phyloP scores from a whole-genome alignment of 2,888 invertebrate species.

The Spicauda simplicius region DNA sequence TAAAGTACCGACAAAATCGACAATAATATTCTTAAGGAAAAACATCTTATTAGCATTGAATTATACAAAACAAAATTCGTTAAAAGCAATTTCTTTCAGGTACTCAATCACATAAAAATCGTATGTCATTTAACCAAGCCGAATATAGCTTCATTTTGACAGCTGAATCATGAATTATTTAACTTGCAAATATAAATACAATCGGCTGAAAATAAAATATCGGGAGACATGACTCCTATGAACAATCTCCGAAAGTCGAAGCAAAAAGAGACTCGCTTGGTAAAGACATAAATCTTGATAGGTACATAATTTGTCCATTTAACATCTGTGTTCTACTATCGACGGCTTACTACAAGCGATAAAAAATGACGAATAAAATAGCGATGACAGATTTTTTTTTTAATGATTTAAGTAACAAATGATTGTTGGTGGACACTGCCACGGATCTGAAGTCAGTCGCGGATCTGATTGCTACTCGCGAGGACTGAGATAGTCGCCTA shows the following conservation, averaged over 20 bases:
- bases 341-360: background rate
- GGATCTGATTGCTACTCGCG: too few relatives aligned
- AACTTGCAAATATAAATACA: constrained; percentile 31
- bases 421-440: too few relatives aligned
- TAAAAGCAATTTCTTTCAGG: constrained; percentile 3
- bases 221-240: constrained; percentile 7
- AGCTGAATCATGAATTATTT: constrained; percentile 33
- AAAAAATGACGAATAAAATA: background rate
- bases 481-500: too few relatives aligned
- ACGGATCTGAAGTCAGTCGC: too few relatives aligned
- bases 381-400: too few relatives aligned
- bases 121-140: constrained; percentile 13
- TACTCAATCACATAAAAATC: constrained; percentile 19
- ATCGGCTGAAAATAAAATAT: constrained; percentile 5
- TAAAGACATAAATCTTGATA: constrained; percentile 18
- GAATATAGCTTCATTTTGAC: constrained; percentile 33
- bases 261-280: constrained; percentile 6
- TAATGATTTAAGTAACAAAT: too few relatives aligned
- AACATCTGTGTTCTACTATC: background rate
- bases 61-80: constrained; percentile 2
- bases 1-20: too few relatives aligned
- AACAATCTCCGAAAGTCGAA: constrained; percentile 17
- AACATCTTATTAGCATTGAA: too few relatives aligned
- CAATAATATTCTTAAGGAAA: too few relatives aligned
- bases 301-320: constrained; percentile 9